Base-by-base conservation (phyloP, 2,888 invertebrate species). In the Drosophila villosipedis region DNA sequence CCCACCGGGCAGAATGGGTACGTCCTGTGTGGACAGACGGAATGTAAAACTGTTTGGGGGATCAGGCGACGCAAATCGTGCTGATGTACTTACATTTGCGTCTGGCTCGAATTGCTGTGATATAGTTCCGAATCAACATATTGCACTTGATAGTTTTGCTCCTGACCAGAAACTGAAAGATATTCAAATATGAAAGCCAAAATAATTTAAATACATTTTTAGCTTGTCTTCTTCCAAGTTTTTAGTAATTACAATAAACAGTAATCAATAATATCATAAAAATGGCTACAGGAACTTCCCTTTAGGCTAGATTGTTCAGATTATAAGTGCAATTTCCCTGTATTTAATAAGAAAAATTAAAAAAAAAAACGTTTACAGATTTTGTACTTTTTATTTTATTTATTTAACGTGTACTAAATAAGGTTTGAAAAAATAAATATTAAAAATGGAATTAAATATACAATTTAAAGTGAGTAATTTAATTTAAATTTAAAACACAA, bases 1-100 rank as follows among this genome's bases (percentile, higher is more conserved):
- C 96, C 96, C 75, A 96, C 96, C 55, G 96, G 95, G 91, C 96
- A 97, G 62, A 96, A 96, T 72, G 96, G 96, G 94, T 96, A 96
- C 90, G 96, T 95, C 96, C 96, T 96, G 76, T n/a, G 19, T 12
- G 16, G 19, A 35, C 49, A 57, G 55, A 14, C 31, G 33, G 16
- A 43, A 65, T 22, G 49, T 67, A 55, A 62, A 33, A 14, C 47
- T 53, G 25, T 47, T 39, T 2, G 22, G 16, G 22, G 22, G 52
- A 37, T 60, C 53, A 60, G 59, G 3, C 47, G 19, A 28, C 39
- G 19, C 43, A 43, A 28, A 19, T 35, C 33, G n/a, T 37, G 4
- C 1, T 14, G 12, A 30, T 49, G 10, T 47, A 84, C 91, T 94
- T 94, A 95, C 95, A 95, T 95, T 94, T 95, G 95, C 19, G 93